Evolutionary conservation across 2,888 invertebrate species (phyloP).

Genomic region (Caenorhabditis panamensis): DNA sequence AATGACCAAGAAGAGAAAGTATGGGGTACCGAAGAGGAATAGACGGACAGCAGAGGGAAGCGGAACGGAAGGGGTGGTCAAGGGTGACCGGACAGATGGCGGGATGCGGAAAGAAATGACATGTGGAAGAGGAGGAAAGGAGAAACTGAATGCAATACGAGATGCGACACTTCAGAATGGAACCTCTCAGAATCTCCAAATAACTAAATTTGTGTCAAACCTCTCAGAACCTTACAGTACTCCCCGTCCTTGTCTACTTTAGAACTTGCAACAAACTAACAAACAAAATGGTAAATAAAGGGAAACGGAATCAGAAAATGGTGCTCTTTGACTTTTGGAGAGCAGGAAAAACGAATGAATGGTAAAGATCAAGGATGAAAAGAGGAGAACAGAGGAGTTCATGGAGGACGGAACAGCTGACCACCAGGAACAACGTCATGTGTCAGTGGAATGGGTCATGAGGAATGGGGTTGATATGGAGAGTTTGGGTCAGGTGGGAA

Average conservation of each 20-base stretch:
- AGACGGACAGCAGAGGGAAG: constrained; percentile 8
- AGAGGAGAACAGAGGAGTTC: not conserved
- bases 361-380: not conserved
- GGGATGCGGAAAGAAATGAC: not conserved
- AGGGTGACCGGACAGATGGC: constrained; percentile 14
- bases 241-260: not conserved
- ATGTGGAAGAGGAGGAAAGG: not conserved
- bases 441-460: not conserved
- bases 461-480: not conserved
- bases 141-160: no score
- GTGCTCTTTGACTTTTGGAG: not conserved
- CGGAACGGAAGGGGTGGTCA: constrained; percentile 1
- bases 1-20: constrained; percentile 2
- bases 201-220: not conserved
- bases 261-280: not conserved
- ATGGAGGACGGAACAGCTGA: constrained; percentile 17
- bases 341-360: not conserved
- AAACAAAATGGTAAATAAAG: constrained; percentile 2
- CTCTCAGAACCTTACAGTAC: not conserved
- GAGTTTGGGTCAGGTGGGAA: not conserved
- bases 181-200: no score
- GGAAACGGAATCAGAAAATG: not conserved
- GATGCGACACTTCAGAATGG: no score
- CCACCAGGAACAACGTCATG: not conserved
- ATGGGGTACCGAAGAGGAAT: constrained; percentile 6